Percentiles rank a stretch among this genome's conserved stretches.
Conservation (phyloP, 2,113 vertebrate species). For the Chloropsis hardwickii region DNA sequence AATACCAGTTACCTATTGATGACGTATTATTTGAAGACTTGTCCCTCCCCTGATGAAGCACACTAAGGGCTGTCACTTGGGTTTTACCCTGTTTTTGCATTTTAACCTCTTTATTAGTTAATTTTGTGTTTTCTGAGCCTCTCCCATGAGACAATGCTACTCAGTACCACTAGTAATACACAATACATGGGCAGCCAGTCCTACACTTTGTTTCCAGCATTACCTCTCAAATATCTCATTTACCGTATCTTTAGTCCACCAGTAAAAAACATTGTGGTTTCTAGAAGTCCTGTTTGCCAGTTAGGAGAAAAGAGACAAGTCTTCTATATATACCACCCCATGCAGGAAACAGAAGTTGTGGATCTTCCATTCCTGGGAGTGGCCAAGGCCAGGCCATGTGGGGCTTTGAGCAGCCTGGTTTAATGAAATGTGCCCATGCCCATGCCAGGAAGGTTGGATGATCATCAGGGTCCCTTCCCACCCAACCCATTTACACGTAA, state of each 20-base stretch:
- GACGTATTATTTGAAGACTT: neutral
- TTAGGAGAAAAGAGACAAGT: neutral
- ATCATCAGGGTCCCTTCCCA: neutral
- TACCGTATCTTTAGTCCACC: neutral
- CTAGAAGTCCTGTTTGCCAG: neutral
- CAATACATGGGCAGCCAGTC: rapidly evolving
- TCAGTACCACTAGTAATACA: neutral
- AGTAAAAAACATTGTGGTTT: neutral
- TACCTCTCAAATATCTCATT: neutral
- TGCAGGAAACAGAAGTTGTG: neutral
- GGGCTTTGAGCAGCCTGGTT: neutral
- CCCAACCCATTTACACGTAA: neutral
- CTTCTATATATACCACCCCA: rapidly evolving
- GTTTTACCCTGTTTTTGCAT: neutral
- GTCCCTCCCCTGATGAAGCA: neutral
- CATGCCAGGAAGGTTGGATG: neutral
- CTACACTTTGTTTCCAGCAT: neutral
- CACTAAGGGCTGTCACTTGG: neutral
- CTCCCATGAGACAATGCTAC: neutral
- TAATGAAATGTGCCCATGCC: neutral
- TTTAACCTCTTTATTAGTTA: neutral
- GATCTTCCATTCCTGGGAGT: neutral
- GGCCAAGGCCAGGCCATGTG: neutral
- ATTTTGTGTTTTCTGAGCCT: neutral
- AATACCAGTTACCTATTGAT: neutral